Evolutionary conservation across 2,888 invertebrate genomes (phyloP), one percentile per base, ranked within the genome.

Genomic region (Pammene fasciana): DNA sequence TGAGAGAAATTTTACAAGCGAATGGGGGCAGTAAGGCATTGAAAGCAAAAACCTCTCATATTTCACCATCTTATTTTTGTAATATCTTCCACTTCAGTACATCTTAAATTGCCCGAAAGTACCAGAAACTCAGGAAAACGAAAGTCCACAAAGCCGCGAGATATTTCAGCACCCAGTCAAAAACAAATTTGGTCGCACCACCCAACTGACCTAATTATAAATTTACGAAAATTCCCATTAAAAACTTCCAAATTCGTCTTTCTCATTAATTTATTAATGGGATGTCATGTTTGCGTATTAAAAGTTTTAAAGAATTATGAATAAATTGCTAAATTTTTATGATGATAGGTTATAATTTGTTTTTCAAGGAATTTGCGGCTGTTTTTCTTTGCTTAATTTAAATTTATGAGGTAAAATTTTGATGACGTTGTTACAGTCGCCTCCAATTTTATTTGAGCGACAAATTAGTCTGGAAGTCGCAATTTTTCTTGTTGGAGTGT

Each of bases 281-380:
- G 48, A 48, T 45, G 54, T 60, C 65, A 70, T 60, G 65, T 70
- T 70, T 65, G 48, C 60, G 57, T 46, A 68, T 59, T 68, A 65
- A 68, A 68, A 65, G 68, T 68, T 68, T 54, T 57, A 68, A 36
- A 52, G 38, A 65, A 68, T 68, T 59, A 59, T 68, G 68, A 68
- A 57, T 64, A 64, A 64, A 45, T 57, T 64, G 26, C 43, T 34
- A 5, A n/a, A 9, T 55, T 55, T 54, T 61, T 55, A 54, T 54
- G 61, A 26, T 48, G 67, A 62, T 60, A 61, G 60, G 54, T 61
- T 67, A 46, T 54, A 55, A 60, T 52, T 59, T 62, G 41, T 52
- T 62, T 61, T 52, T 38, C 50, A 52, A 52, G 41, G n/a, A 41
- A 41, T 18, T 50, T 34, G 59, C 26, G 16, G 18, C 38, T 41